Conservation (phyloP, 1,140 invertebrate genomes). For the Zaprionus africanus region DNA sequence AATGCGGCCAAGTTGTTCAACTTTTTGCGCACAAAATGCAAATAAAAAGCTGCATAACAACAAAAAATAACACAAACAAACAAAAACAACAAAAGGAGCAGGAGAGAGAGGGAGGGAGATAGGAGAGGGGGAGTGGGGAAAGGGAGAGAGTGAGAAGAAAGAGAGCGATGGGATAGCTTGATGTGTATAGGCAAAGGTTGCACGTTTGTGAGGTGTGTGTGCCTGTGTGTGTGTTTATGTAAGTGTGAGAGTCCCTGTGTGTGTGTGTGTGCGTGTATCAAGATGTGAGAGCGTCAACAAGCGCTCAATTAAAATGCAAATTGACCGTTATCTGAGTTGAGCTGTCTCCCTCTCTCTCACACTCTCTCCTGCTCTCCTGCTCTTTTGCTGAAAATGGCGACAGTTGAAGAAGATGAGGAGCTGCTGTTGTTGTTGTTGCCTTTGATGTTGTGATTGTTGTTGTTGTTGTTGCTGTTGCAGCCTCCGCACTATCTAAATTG, state of each 20-base stretch:
- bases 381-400: slow-evolving; percentile 40
- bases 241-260: slow-evolving; percentile 12
- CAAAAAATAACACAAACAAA: slow-evolving; percentile 5
- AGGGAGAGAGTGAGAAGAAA: background rate
- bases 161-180: background rate
- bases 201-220: slow-evolving; percentile 15
- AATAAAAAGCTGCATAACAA: slow-evolving; percentile 16
- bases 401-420: slow-evolving; percentile 20
- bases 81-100: slow-evolving; percentile 1
- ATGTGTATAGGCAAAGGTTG: slow-evolving; percentile 9
- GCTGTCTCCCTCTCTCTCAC: background rate
- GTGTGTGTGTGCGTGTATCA: slow-evolving; percentile 16
- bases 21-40: slow-evolving; percentile 54
- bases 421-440: slow-evolving; percentile 13
- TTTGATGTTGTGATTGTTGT: background rate
- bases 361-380: background rate
- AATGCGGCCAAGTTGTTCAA: slow-evolving; percentile 27
- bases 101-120: background rate
- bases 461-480: slow-evolving; percentile 18
- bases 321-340: slow-evolving; percentile 49
- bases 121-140: background rate
- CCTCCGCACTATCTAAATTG: slow-evolving; percentile 36
- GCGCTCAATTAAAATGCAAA: slow-evolving; percentile 77
- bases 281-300: slow-evolving; percentile 41
- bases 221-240: slow-evolving; percentile 12